phyloP scores from a whole-genome alignment of 2,113 vertebrate genomes.

The Edolisoma coerulescens region DNA sequence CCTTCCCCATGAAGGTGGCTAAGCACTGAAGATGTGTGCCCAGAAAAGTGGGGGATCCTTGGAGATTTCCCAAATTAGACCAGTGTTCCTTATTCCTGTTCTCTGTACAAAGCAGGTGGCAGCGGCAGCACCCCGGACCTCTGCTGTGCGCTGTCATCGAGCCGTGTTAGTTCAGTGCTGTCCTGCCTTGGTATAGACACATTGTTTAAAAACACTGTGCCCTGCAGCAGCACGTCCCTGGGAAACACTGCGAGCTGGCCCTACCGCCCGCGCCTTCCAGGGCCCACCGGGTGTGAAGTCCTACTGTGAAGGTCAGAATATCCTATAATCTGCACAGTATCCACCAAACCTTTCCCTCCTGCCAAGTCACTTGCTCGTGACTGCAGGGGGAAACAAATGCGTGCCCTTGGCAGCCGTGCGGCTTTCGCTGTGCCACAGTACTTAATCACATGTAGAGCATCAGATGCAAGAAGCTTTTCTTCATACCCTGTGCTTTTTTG shows the following conservation, averaged over 20 bases:
- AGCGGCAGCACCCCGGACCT: fast-evolving
- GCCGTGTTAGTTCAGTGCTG: fast-evolving
- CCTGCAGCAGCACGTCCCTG: not conserved
- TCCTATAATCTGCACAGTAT: not conserved
- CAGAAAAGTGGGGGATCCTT: not conserved
- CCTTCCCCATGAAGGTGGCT: not conserved
- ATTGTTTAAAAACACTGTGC: not conserved
- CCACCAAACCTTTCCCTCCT: not conserved
- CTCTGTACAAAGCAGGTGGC: not conserved
- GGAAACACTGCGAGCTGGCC: not conserved
- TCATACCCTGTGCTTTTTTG: not conserved
- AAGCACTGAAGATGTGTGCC: not conserved
- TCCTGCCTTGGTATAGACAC: fast-evolving
- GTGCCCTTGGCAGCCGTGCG: not conserved
- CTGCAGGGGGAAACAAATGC: not conserved
- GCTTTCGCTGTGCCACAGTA: fast-evolving
- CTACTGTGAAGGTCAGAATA: slow-evolving; percentile 5
- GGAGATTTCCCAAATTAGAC: not conserved
- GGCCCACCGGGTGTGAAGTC: not conserved
- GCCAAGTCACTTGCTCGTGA: slow-evolving; percentile 17
- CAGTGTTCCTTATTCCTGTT: fast-evolving
- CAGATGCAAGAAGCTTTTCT: not conserved
- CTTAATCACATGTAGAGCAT: not conserved
- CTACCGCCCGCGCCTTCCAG: not conserved
- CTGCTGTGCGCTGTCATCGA: fast-evolving